Conservation (phyloP, 2,888 invertebrate genomes). For the Aphodius granarius region DNA sequence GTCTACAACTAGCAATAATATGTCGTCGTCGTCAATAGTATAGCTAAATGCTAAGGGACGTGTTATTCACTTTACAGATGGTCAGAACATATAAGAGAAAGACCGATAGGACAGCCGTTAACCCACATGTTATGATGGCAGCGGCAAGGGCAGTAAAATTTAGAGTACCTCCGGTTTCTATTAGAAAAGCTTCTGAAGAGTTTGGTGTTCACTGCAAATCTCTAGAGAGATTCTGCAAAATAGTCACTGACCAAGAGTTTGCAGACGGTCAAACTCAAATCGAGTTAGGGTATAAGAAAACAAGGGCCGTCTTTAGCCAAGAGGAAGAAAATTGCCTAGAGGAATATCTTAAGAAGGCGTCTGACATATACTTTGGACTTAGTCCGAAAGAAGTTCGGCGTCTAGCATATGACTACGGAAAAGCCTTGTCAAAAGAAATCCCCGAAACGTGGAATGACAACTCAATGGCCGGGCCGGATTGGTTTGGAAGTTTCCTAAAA, state of each 20-base stretch:
- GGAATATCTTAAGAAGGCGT: conserved; percentile 2
- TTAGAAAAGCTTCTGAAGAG: conserved; percentile 10
- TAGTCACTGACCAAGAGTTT: background rate
- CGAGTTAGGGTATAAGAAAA: conserved; percentile 11
- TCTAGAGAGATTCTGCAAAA: background rate
- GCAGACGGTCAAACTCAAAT: conserved; percentile 1
- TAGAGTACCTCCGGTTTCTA: background rate
- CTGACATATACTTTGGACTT: conserved; percentile 15
- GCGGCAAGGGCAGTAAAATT: conserved; percentile 3
- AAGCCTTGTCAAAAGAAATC: background rate
- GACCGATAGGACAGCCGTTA: background rate
- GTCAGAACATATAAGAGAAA: conserved; percentile 16
- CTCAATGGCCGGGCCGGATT: conserved; percentile 7
- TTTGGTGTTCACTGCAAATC: conserved; percentile 3
- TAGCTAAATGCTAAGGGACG: conserved; percentile 1
- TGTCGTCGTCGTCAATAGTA: background rate
- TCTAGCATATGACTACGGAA: conserved; percentile 2
- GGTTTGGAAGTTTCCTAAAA: conserved; percentile 7
- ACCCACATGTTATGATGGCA: background rate
- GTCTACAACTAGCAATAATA: background rate
- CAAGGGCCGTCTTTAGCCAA: background rate
- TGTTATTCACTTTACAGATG: conserved; percentile 6
- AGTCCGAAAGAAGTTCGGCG: conserved; percentile 13
- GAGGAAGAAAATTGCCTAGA: background rate
- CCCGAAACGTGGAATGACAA: conserved; percentile 8